These are phyloP conservation scores for Drosophila imparisetae DNA, from an alignment of 2,888 invertebrate species.

Conservation along the genomic window DNA sequence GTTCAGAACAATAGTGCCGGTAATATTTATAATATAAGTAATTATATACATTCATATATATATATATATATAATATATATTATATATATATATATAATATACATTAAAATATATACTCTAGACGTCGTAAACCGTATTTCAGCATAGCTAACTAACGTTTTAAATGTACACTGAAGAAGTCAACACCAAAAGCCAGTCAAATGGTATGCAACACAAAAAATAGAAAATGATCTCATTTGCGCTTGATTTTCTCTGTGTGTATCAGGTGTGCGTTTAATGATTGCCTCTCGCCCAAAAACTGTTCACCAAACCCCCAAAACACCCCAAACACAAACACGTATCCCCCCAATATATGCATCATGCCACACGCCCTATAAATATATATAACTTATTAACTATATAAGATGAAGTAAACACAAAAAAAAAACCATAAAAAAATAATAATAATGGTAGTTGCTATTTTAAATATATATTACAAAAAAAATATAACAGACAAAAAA, in stretches of 20 bases:
- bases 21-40: slow-evolving; percentile 81
- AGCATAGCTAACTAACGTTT: slow-evolving; percentile 71
- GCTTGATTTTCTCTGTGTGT: slow-evolving; percentile 32
- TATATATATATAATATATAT: slow-evolving; percentile 46
- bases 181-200: slow-evolving; percentile 25
- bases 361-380: slow-evolving; percentile 67
- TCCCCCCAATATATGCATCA: slow-evolving; percentile 52
- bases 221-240: slow-evolving; percentile 45
- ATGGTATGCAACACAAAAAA: slow-evolving; percentile 47
- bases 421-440: slow-evolving; percentile 57
- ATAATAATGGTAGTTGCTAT: slow-evolving; percentile 77
- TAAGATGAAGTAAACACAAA: slow-evolving; percentile 66
- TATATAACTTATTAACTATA: slow-evolving; percentile 80
- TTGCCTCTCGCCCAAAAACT: slow-evolving; percentile 23
- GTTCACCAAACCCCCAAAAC: slow-evolving; percentile 1
- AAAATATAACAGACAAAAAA: slow-evolving; percentile 44
- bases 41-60: slow-evolving; percentile 55
- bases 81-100: slow-evolving; percentile 47
- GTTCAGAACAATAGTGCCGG: slow-evolving; percentile 85
- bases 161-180: slow-evolving; percentile 68
- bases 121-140: slow-evolving; percentile 69
- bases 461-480: slow-evolving; percentile 77
- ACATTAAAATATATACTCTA: slow-evolving; percentile 59
- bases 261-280: slow-evolving; percentile 14
- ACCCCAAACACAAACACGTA: slow-evolving; percentile 23